Evolutionary conservation across 1,140 invertebrate genomes (phyloP).

Genomic region (Monochamus saltuarius): DNA sequence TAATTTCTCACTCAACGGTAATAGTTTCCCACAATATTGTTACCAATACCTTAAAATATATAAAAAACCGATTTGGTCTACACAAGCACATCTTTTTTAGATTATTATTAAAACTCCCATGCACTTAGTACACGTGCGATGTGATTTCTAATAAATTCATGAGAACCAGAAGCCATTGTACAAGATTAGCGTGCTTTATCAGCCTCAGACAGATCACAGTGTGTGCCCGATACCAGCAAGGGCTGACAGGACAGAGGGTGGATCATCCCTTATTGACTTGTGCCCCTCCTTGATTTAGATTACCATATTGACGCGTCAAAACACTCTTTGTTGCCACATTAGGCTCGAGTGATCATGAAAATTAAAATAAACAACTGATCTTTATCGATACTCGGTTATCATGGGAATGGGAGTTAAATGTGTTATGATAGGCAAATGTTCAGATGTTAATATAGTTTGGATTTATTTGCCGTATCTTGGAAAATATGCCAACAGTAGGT

Average conservation of each 20-base stretch:
- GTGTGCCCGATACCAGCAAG: conserved; percentile 12
- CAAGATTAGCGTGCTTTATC: conserved; percentile 26
- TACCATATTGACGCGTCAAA: conserved; percentile 40
- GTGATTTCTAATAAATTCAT: conserved; percentile 12
- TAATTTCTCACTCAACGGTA: too few relatives aligned
- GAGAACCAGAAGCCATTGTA: conserved; percentile 17
- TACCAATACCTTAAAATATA: too few relatives aligned
- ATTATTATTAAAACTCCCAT: not conserved
- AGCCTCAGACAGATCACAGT: conserved; percentile 23
- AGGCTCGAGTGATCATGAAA: conserved; percentile 38
- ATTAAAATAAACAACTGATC: conserved; percentile 33
- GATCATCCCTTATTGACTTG: conserved; percentile 30
- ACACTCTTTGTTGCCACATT: conserved; percentile 39
- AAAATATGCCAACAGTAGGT: too few relatives aligned
- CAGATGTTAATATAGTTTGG: too few relatives aligned
- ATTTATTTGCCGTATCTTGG: too few relatives aligned
- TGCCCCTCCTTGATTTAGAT: conserved; percentile 32
- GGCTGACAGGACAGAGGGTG: conserved; percentile 11
- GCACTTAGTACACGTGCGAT: not conserved
- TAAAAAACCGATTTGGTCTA: too few relatives aligned
- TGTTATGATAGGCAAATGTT: too few relatives aligned
- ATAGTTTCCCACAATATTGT: too few relatives aligned
- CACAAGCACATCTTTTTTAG: too few relatives aligned
- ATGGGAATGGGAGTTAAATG: conserved; percentile 2
- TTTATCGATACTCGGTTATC: not conserved